These are phyloP conservation scores for Eupelmus urozonus DNA, from an alignment of 2,888 invertebrate genomes.

Conservation along the genomic window DNA sequence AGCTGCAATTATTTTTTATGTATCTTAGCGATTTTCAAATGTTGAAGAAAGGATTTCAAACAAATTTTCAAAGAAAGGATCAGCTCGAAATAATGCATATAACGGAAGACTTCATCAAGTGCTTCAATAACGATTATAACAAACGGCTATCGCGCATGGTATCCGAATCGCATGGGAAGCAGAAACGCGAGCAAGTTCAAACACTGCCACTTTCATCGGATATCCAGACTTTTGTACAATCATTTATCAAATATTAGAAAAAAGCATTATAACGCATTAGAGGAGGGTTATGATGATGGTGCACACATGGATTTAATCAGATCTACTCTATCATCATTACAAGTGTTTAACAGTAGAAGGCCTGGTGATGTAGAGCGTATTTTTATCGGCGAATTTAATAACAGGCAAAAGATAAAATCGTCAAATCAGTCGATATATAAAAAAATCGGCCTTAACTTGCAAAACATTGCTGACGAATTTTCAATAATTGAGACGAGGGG, in stretches of 20 bases:
- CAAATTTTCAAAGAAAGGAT: too few relatives aligned
- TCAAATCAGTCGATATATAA: not conserved
- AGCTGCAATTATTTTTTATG: too few relatives aligned
- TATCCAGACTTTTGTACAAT: not conserved
- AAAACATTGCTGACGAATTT: constrained; percentile 7
- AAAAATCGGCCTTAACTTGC: not conserved
- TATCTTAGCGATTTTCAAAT: too few relatives aligned
- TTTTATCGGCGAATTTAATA: not conserved
- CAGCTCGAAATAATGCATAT: too few relatives aligned
- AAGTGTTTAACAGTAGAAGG: constrained; percentile 2
- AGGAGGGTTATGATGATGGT: not conserved
- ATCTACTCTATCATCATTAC: not conserved
- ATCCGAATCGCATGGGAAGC: not conserved
- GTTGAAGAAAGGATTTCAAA: too few relatives aligned
- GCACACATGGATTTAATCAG: not conserved
- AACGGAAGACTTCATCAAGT: not conserved
- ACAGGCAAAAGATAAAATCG: not conserved
- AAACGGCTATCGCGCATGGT: constrained; percentile 3
- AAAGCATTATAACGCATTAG: not conserved
- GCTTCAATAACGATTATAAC: not conserved
- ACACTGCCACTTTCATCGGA: not conserved
- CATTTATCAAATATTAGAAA: not conserved
- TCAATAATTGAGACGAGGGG: constrained; percentile 9
- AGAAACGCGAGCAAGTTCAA: not conserved
- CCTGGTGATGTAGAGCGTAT: constrained; percentile 19